Base-by-base conservation (phyloP, 2,888 invertebrate genomes). In the Peribatodes rhomboidaria region DNA sequence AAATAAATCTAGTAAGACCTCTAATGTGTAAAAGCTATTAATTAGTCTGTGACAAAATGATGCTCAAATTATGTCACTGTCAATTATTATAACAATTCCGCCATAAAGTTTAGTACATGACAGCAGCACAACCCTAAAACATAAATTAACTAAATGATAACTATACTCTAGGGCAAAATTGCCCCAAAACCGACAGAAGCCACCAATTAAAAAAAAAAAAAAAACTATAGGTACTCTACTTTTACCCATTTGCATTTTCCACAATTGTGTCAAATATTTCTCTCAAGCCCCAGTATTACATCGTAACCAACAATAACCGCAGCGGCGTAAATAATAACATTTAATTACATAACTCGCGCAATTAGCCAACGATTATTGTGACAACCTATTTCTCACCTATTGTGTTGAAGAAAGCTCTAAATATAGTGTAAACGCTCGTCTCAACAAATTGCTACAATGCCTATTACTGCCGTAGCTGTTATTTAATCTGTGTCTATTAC, bases 381-480 rank as follows among this genome's bases (percentile, higher is more conserved):
- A 54, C 58, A 50, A 47, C 66, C 67, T 50, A 68, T 66, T 70
- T 73, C 68, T 63, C 65, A 68, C 62, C 67, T 46, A 68, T 68
- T 70, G 70, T 71, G 56, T 62, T 61, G 62, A 72, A 66, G 63
- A 71, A 69, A 70, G 65, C 54, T 53, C 42, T 63, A 57, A 69
- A 50, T 53, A 53, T 54, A 39, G 27, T 59, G 71, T 70, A 70
- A 70, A 71, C 64, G 65, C 59, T 42, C 57, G 58, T 70, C 52
- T 55, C 47, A 61, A 65, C 73, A 68, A 73, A 75, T 74, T 71
- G 68, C 71, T 37, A 71, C 72, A 73, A 73, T 72, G 65, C 57
- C 31, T 46, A 42, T 55, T 18, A 14, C 20, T 2, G 27, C 8
- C 35, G 35, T 33, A 16, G 11, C 35, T 50, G 18, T 50, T 35